Conservation (phyloP, 2,797 vertebrate species). For the Myoxocephalus aenaeus region DNA sequence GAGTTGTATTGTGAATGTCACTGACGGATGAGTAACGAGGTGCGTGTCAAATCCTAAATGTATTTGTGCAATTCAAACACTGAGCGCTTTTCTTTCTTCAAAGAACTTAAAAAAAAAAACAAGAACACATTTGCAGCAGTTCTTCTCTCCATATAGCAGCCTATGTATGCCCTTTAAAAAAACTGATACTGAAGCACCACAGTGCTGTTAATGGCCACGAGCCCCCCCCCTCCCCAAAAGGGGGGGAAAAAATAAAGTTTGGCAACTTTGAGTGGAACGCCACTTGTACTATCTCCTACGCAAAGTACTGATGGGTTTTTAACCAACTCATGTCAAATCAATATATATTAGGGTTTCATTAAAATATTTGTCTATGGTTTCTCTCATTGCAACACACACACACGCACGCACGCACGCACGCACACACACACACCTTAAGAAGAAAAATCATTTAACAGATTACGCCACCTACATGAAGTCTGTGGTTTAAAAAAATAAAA, state of each 20-base stretch:
- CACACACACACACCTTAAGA: constrained; percentile 28
- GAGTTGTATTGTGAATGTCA: constrained; percentile 37
- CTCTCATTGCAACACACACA: constrained; percentile 40
- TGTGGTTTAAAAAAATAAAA: constrained; percentile 66
- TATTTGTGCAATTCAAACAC: constrained; percentile 41
- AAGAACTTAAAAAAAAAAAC: constrained; percentile 10
- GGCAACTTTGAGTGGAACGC: constrained; percentile 30
- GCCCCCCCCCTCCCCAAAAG: background rate
- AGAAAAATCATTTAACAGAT: constrained; percentile 28
- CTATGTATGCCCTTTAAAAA: background rate
- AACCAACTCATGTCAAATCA: constrained; percentile 48
- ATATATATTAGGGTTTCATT: constrained; percentile 76
- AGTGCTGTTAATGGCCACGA: constrained; percentile 1
- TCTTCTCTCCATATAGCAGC: constrained; percentile 45
- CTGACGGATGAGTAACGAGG: constrained; percentile 38
- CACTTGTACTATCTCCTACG: constrained; percentile 29
- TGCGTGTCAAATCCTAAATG: constrained; percentile 12
- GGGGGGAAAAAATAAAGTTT: constrained; percentile 13
- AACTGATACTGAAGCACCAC: constrained; percentile 33
- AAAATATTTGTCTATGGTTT: constrained; percentile 65
- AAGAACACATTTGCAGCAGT: constrained; percentile 15
- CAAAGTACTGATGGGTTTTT: constrained; percentile 58
- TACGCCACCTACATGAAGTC: constrained; percentile 34
- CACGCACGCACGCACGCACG: constrained; percentile 5
- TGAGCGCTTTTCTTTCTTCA: constrained; percentile 13